These are phyloP conservation scores for Varanus salvator DNA, from an alignment of 2,113 vertebrate genomes.

Conservation along the genomic window DNA sequence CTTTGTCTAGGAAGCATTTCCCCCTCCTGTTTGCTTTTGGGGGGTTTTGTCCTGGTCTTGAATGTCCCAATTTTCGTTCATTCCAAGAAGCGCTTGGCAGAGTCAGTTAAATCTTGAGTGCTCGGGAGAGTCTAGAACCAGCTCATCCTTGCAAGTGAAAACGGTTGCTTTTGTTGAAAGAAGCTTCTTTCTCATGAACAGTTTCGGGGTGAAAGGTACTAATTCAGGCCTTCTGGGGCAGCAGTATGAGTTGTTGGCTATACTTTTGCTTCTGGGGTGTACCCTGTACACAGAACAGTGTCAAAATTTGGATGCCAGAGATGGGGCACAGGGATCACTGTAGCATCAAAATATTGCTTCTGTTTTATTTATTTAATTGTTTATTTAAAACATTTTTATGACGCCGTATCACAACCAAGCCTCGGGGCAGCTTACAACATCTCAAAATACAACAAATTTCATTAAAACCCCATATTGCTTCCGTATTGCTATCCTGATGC, in stretches of 20 bases:
- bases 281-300: neutral
- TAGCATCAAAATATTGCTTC: neutral
- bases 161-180: neutral
- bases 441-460: too few relatives aligned
- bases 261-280: neutral
- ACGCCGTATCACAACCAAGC: too few relatives aligned
- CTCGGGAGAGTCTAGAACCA: fast-evolving
- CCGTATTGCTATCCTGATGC: too few relatives aligned
- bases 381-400: too few relatives aligned
- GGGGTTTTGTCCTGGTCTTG: fast-evolving
- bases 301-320: neutral
- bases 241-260: neutral
- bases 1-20: fast-evolving
- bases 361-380: too few relatives aligned
- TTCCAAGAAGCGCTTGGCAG: fast-evolving
- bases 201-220: neutral
- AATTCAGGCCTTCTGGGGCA: neutral
- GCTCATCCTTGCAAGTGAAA: neutral
- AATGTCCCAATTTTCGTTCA: neutral
- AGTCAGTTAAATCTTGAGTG: neutral
- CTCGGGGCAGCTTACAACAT: too few relatives aligned
- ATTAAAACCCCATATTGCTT: too few relatives aligned
- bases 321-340: too few relatives aligned
- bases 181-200: neutral
- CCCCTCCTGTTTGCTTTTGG: neutral